Evolutionary conservation across 2,113 vertebrate species (phyloP).

Genomic region (Vanacampus margaritifer): DNA sequence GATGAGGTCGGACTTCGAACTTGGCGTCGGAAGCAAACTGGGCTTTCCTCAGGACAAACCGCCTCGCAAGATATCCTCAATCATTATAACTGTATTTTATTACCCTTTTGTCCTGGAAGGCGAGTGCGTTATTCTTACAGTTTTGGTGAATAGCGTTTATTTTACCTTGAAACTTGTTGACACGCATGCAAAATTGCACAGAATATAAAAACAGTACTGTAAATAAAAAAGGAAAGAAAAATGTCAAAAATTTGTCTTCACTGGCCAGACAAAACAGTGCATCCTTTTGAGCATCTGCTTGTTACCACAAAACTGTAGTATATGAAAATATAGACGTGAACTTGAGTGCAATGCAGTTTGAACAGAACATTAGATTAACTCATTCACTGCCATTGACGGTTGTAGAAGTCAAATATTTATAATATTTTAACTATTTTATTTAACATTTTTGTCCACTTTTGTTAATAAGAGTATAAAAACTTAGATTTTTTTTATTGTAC

Average conservation of each 20-base stretch:
- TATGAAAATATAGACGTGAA: neutral
- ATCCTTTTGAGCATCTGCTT: neutral
- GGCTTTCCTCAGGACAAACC: constrained; percentile 25
- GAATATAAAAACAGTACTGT: constrained; percentile 28
- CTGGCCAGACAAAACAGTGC: neutral
- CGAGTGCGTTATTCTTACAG: constrained; percentile 18
- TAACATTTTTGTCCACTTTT: too few species aligned
- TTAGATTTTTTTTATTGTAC: too few species aligned
- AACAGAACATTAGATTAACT: constrained; percentile 1
- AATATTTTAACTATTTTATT: too few species aligned
- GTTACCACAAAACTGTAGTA: neutral
- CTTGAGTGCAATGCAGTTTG: constrained; percentile 19
- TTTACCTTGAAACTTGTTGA: constrained; percentile 24
- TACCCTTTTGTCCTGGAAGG: constrained; percentile 15
- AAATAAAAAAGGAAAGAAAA: constrained; percentile 14
- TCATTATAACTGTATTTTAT: neutral
- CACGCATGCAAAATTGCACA: constrained; percentile 52
- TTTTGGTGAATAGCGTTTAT: constrained; percentile 33
- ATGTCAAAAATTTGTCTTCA: neutral
- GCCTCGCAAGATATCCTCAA: neutral
- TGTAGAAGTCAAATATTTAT: too few species aligned
- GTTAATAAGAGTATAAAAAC: too few species aligned
- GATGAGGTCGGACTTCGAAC: neutral
- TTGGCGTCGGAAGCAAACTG: neutral
- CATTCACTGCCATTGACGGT: too few species aligned